These are phyloP conservation scores for Thryonomys swinderianus DNA, from an alignment of 2,113 vertebrate genomes.

Conservation along the genomic window DNA sequence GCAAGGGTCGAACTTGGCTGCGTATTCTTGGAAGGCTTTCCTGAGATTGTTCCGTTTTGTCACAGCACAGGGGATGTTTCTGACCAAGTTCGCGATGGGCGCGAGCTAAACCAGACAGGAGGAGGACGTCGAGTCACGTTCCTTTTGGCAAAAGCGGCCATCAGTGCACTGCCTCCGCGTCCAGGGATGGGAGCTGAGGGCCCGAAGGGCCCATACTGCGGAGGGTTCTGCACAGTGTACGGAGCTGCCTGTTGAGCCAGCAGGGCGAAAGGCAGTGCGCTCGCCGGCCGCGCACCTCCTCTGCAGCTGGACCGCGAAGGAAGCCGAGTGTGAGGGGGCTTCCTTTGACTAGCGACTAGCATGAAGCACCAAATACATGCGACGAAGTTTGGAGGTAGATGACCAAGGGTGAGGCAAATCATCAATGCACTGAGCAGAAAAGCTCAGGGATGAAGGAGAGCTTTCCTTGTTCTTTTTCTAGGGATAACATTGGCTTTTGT, in stretches of 20 bases:
- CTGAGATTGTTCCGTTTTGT: conserved; percentile 91
- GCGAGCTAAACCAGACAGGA: conserved; percentile 83
- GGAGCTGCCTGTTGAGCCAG: not conserved
- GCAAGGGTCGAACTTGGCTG: conserved; percentile 90
- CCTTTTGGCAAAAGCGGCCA: too few relatives aligned
- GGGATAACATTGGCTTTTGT: not conserved
- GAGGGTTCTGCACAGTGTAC: not conserved
- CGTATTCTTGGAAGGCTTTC: conserved; percentile 90
- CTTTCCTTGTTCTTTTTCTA: not conserved
- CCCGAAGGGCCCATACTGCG: not conserved
- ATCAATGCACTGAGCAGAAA: not conserved
- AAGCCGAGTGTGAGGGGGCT: not conserved
- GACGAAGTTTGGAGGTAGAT: not conserved
- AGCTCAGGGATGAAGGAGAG: not conserved
- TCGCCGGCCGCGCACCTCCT: not conserved
- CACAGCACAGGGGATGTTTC: conserved; percentile 90
- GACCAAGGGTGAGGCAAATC: not conserved
- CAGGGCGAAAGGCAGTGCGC: not conserved
- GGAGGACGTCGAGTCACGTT: not conserved
- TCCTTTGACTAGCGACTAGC: not conserved
- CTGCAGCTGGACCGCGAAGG: not conserved
- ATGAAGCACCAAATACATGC: not conserved
- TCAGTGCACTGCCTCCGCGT: not conserved
- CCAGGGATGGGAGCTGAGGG: not conserved
- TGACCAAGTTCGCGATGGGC: conserved; percentile 90